Evolutionary conservation across 2,797 vertebrate genomes (phyloP), one percentile per base, ranked within the genome.

Genomic region (Mergus octosetaceus): DNA sequence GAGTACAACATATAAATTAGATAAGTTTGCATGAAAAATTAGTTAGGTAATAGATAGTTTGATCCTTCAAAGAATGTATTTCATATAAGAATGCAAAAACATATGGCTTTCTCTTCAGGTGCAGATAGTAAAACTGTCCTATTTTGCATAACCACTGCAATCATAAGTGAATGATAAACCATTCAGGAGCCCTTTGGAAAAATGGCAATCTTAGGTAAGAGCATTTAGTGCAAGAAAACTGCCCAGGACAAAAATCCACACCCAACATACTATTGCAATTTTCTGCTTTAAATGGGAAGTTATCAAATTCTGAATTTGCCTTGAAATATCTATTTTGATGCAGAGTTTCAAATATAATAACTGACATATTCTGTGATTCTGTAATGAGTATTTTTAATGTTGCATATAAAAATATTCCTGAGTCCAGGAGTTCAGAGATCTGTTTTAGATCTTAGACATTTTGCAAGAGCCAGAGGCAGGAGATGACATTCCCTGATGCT

Each of bases 11-110:
- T 49, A 80, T 58, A 75, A 83, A 62, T 53, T 36, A 87, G 41
- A 73, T 69, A 89, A 17, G 7, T 85, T 87, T 94, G 92, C n/a
- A 51, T 83, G 54, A 92, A 90, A 89, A 94, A 60, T 72, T 62
- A 56, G 36, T 77, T 87, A 80, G 38, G 15, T 87, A 78, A 75
- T 87, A 39, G 43, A 18, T 75, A 70, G 89, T 95, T 95, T 72
- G 27, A 72, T 83, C 53, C 19, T 95, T 93, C 13, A 36, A 74
- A 87, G 5, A 87, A 69, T 73, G 72, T 41, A 30, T 66, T 93
- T 94, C 41, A 19, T 85, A 68, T 87, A 79, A 75, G 85, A 92
- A 62, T 58, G 27, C 27, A 71, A 28, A 79, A 68, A 41, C 21
- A 19, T 57, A 56, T 93, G 78, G n/a, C 53, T 94, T 96, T 84